These are phyloP conservation scores for Acleris sparsana DNA, from an alignment of 2,888 invertebrate species.

Conservation along the genomic window DNA sequence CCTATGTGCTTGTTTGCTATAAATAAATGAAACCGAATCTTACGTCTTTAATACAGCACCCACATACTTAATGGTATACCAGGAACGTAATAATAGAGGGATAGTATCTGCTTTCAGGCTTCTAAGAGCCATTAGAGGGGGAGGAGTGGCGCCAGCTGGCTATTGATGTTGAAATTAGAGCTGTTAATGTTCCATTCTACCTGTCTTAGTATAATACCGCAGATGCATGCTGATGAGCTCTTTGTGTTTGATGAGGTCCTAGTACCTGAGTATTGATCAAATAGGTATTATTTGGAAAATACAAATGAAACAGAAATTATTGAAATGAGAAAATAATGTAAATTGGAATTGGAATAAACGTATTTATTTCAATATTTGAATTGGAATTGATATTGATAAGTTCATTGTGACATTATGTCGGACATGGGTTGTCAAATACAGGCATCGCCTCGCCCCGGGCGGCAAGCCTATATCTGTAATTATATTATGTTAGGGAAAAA, in stretches of 20 bases:
- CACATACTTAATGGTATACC: conserved; percentile 2
- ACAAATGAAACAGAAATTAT: no score
- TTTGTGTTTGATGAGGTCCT: not conserved
- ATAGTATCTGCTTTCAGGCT: conserved; percentile 29
- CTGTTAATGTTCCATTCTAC: conserved; percentile 9
- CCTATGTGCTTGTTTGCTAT: no score
- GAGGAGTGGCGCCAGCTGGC: conserved; percentile 22
- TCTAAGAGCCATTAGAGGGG: conserved; percentile 30
- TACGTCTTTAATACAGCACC: no score
- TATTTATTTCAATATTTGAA: no score
- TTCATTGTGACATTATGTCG: not conserved
- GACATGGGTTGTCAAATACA: conserved; percentile 1
- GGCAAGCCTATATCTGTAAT: not conserved
- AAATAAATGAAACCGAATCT: no score
- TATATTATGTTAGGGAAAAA: not conserved
- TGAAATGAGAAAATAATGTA: not conserved
- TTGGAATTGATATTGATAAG: not conserved
- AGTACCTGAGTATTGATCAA: not conserved
- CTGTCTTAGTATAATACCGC: no score
- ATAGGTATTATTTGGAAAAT: not conserved
- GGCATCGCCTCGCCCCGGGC: not conserved
- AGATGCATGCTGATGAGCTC: not conserved
- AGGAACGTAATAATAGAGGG: conserved; percentile 11
- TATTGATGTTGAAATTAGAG: conserved; percentile 24
- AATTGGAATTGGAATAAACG: not conserved